Evolutionary conservation across 2,113 vertebrate genomes (phyloP).

Genomic region (Empidonax alnorum): DNA sequence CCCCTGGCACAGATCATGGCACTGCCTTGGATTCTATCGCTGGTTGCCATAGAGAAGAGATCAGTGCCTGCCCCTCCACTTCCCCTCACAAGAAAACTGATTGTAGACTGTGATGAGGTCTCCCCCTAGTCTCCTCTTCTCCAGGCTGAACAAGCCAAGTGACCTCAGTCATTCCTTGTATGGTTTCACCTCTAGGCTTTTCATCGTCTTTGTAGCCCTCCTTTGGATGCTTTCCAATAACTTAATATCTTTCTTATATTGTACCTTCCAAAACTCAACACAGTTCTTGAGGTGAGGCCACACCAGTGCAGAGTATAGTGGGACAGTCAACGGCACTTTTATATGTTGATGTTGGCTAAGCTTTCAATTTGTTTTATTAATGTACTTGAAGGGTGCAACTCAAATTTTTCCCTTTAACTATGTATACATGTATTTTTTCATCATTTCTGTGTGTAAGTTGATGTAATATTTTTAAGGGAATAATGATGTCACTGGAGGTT

Average conservation of each 20-base stretch:
- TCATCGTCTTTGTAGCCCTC: not conserved
- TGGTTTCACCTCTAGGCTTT: not conserved
- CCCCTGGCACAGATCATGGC: not conserved
- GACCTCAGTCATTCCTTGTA: not conserved
- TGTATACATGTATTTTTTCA: not conserved
- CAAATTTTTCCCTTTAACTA: not conserved
- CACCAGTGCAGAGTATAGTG: too few relatives aligned
- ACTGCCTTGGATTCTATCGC: accelerated
- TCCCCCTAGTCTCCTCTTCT: not conserved
- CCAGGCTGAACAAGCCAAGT: not conserved
- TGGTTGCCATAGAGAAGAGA: accelerated
- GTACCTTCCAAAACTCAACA: not conserved
- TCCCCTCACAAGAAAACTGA: accelerated
- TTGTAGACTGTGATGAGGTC: not conserved
- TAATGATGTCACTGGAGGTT: not conserved
- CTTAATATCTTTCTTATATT: not conserved
- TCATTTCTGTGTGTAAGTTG: not conserved
- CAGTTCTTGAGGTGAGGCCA: not conserved
- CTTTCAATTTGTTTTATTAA: not conserved
- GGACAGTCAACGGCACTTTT: not conserved
- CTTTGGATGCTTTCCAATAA: not conserved
- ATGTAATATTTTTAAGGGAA: not conserved
- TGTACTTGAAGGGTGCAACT: not conserved
- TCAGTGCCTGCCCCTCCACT: accelerated
- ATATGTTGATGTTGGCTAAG: not conserved